phyloP scores from a whole-genome alignment of 2,113 vertebrate genomes.

The Oplegnathus fasciatus region DNA sequence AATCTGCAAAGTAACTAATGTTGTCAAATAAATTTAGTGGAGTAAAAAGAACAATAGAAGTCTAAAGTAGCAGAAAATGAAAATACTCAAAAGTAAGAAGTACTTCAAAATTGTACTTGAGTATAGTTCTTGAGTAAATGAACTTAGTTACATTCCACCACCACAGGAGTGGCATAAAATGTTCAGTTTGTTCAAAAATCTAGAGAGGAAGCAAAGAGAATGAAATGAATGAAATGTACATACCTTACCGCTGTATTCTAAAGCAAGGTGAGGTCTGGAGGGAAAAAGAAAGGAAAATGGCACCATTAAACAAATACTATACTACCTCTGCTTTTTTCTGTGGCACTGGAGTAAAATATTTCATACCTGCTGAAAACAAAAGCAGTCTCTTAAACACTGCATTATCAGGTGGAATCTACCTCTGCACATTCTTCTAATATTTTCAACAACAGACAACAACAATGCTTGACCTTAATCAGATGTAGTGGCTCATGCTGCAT shows the following conservation, averaged over 20 bases:
- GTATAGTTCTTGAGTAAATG: too few relatives aligned
- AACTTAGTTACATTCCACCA: too few relatives aligned
- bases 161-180: background rate
- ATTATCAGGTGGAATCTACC: slow-evolving; percentile 12
- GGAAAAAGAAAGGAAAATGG: slow-evolving; percentile 33
- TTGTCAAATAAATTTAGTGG: too few relatives aligned
- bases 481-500: slow-evolving; percentile 23
- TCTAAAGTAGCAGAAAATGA: too few relatives aligned
- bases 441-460: slow-evolving; percentile 36
- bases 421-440: slow-evolving; percentile 5
- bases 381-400: background rate
- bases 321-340: background rate
- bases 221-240: slow-evolving; percentile 31
- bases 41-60: too few relatives aligned
- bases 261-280: slow-evolving; percentile 86
- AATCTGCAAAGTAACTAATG: too few relatives aligned
- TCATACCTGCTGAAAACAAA: background rate
- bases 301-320: background rate
- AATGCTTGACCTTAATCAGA: slow-evolving; percentile 46
- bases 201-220: background rate
- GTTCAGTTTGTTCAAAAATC: background rate
- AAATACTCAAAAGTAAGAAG: too few relatives aligned
- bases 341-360: background rate
- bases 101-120: too few relatives aligned
- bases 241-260: slow-evolving; percentile 86